Percentiles rank a stretch among this genome's conserved stretches.
These are phyloP conservation scores for Pseudococcus longispinus DNA, from an alignment of 2,888 invertebrate species.

Conservation along the genomic window DNA sequence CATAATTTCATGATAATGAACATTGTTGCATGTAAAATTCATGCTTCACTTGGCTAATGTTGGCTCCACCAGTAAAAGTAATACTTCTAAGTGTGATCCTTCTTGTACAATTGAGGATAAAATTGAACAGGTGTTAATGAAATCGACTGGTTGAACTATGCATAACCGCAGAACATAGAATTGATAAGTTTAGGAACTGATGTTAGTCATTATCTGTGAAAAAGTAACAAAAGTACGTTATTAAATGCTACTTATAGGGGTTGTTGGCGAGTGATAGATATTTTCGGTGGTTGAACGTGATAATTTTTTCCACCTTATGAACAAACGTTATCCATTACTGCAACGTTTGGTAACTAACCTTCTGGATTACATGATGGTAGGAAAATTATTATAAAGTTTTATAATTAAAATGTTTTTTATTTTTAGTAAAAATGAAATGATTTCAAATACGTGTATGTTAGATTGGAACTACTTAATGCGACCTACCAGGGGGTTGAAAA, in stretches of 20 bases:
- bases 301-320: constrained; percentile 9
- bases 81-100: constrained; percentile 2
- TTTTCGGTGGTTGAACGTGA: constrained; percentile 21
- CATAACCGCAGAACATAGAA: background rate
- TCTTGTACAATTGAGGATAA: background rate
- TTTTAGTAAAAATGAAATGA: too few species aligned
- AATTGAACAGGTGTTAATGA: constrained; percentile 26
- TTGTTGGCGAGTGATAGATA: constrained; percentile 1
- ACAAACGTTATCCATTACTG: too few species aligned
- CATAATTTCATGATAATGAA: background rate
- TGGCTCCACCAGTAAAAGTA: background rate
- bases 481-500: too few species aligned
- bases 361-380: background rate
- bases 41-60: constrained; percentile 35
- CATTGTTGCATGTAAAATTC: background rate
- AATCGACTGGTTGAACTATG: background rate
- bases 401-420: too few species aligned
- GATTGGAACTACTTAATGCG: too few species aligned
- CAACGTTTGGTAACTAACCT: background rate
- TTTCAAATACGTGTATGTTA: too few species aligned
- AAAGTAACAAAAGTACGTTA: constrained; percentile 21
- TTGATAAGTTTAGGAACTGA: background rate
- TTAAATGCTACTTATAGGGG: constrained; percentile 43
- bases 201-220: constrained; percentile 18
- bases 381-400: too few species aligned